Evolutionary conservation across 2,888 invertebrate genomes (phyloP), one percentile per base, ranked within the genome.

Genomic region (Heteromyza rotundicornis): DNA sequence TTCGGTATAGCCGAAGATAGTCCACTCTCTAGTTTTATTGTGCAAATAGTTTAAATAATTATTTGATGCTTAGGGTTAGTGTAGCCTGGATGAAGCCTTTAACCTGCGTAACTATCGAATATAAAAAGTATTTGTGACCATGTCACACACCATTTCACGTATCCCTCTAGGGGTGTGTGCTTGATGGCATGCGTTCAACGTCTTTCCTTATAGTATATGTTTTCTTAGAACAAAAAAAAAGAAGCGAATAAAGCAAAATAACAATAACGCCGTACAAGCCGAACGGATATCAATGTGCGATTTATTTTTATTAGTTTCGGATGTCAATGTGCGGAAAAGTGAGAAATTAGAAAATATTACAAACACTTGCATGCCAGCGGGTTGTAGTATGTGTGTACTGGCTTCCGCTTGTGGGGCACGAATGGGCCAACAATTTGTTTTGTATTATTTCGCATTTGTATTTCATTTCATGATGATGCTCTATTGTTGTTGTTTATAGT

Each of bases 261-360:
- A 54, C 44, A 59, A 62, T 64, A 68, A 62, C 64, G 64, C 49
- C 64, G 68, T 60, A n/a, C n/a, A n/a, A n/a, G n/a, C n/a, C n/a
- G 65, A 68, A 64, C 71, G 74, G 74, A 74, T 75, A 75, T 75
- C 74, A 74, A 74, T 74, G 74, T 75, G 75, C 74, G 73, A 75
- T 75, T 75, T 75, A 74, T 75, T 75, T 75, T 75, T 75, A 75
- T 75, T 75, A 75, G 70, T 74, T 74, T 73, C 74, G 75, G 74
- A 75, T 75, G 74, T 75, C 75, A 74, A 75, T 75, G 75, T 75
- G 75, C 68, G 71, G 75, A 74, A 75, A 75, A 75, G 75, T 75
- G 75, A 75, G 75, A 75, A 75, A 75, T 75, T 75, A 75, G 74
- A 75, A 75, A 75, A 74, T 75, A 75, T 75, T 72, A 74, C 72